phyloP scores from a whole-genome alignment of 2,888 invertebrate species.

The Spialia ferax region DNA sequence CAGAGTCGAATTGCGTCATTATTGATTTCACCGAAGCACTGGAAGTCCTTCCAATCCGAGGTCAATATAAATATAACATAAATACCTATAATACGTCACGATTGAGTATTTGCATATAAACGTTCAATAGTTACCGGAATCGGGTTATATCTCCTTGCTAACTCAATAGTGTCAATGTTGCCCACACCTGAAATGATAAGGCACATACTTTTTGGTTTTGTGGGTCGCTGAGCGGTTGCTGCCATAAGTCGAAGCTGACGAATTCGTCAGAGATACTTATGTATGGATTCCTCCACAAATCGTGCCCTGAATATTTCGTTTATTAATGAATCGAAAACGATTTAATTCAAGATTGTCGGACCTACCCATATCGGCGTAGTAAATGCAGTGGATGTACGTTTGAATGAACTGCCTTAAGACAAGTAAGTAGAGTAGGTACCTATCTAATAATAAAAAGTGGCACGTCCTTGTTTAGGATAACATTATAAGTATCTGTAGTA shows the following conservation, averaged over 20 bases:
- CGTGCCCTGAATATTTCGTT: conserved; percentile 60
- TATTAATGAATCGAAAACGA: conserved; percentile 40
- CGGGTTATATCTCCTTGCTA: not conserved
- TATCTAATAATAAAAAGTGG: conserved; percentile 9
- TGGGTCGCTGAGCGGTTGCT: conserved; percentile 76
- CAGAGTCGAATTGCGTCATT: conserved; percentile 9
- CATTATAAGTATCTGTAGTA: conserved; percentile 20
- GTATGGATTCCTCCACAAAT: conserved; percentile 51
- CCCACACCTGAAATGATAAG: conserved; percentile 13
- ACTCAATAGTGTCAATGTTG: conserved; percentile 10
- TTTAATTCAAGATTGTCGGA: conserved; percentile 21
- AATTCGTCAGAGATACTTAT: conserved; percentile 63
- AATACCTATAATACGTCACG: not conserved
- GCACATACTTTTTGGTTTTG: conserved; percentile 60
- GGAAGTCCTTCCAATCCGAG: not conserved
- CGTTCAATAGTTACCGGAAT: not conserved
- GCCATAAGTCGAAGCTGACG: conserved; percentile 64
- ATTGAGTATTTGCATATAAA: not conserved
- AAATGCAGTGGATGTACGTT: conserved; percentile 5
- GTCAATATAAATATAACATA: not conserved
- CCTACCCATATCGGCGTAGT: conserved; percentile 2
- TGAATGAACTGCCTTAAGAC: conserved; percentile 3
- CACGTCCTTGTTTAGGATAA: conserved; percentile 32
- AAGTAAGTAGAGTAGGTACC: conserved; percentile 8
- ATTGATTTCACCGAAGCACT: not conserved